Evolutionary conservation across 2,888 invertebrate species (phyloP).

Genomic region (Chaetogeoica ovagalla): DNA sequence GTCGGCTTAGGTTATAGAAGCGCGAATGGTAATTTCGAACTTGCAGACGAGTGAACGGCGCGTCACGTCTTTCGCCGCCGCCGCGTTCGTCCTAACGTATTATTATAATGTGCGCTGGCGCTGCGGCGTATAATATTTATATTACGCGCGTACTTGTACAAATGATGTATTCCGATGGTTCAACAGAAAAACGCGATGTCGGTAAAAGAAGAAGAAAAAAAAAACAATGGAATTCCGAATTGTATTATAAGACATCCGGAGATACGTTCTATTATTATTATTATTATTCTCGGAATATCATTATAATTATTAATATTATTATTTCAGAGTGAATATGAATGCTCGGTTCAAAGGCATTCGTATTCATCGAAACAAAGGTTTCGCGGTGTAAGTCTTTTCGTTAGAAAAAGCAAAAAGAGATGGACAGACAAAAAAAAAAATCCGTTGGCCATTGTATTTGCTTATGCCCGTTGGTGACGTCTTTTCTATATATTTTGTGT

Average conservation of each 20-base stretch:
- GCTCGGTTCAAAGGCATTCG: not conserved
- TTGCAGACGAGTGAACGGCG: too few species aligned
- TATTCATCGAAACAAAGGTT: constrained; percentile 8
- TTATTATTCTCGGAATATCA: not conserved
- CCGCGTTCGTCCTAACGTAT: not conserved
- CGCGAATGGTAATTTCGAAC: too few species aligned
- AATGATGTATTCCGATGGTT: not conserved
- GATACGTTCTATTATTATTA: not conserved
- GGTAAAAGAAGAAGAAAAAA: not conserved
- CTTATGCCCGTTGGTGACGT: not conserved
- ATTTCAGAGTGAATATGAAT: not conserved
- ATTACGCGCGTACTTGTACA: not conserved
- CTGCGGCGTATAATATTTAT: not conserved
- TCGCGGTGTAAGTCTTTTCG: not conserved
- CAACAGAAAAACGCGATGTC: not conserved
- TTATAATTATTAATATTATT: not conserved
- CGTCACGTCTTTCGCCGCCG: too few species aligned
- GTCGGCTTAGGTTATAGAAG: too few species aligned
- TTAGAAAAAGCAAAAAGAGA: not conserved
- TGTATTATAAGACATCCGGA: not conserved
- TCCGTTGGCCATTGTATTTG: constrained; percentile 17
- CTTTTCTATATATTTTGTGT: not conserved
- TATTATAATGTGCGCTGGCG: too few species aligned
- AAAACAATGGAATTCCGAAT: not conserved
- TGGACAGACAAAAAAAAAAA: not conserved